phyloP scores from a whole-genome alignment of 2,888 invertebrate genomes.

The Andricus curvator region DNA sequence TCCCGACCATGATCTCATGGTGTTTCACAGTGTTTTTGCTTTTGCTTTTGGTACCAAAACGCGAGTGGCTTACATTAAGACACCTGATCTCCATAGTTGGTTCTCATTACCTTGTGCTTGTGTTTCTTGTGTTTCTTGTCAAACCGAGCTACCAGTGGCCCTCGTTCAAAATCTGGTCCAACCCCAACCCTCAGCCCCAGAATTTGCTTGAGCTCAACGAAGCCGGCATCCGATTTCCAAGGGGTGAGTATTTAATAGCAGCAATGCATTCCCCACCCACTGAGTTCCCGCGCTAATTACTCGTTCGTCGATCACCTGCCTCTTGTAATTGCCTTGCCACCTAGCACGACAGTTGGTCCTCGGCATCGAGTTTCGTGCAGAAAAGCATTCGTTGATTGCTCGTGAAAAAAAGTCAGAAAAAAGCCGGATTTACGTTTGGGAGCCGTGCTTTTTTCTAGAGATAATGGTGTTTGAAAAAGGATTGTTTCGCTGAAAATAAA shows the following conservation, averaged over 20 bases:
- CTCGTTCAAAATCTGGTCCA: conserved; percentile 58
- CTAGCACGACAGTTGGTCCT: conserved; percentile 33
- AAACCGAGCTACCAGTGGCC: conserved; percentile 62
- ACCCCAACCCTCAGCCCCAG: conserved; percentile 45
- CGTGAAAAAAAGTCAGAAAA: neutral
- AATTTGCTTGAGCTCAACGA: conserved; percentile 47
- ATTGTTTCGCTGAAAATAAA: neutral
- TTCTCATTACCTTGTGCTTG: conserved; percentile 39
- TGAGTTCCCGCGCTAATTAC: conserved; percentile 14
- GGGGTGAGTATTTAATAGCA: conserved; percentile 45
- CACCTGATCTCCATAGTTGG: conserved; percentile 16
- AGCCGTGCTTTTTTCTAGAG: neutral
- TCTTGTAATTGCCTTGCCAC: conserved; percentile 37
- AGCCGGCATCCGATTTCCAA: conserved; percentile 48
- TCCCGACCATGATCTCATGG: conserved; percentile 47
- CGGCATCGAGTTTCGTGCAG: conserved; percentile 21
- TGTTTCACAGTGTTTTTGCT: conserved; percentile 42
- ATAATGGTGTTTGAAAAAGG: neutral
- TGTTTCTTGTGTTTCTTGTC: conserved; percentile 53
- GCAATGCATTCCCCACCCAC: conserved; percentile 15
- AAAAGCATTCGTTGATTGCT: conserved; percentile 11
- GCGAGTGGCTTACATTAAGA: conserved; percentile 25
- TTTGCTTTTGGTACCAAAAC: conserved; percentile 33
- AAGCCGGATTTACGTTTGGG: neutral
- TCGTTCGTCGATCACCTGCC: conserved; percentile 37